Percentiles rank a stretch among this genome's conserved stretches.
Conservation (phyloP, 2,113 vertebrate genomes). For the Oryctolagus cuniculus region mOryCun1.1 NC_091447.1:31900501-31901000, state of each 20-base stretch:
- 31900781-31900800: too few relatives aligned
- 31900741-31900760: neutral
- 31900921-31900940: too few relatives aligned
- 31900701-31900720: neutral
- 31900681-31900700: neutral
- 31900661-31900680: neutral
- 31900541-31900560: conserved; percentile 1
- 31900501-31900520: neutral
- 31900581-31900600: too few relatives aligned
- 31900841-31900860: too few relatives aligned
- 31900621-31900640: neutral
- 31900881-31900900: too few relatives aligned
- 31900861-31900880: too few relatives aligned
- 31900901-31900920: too few relatives aligned
- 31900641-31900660: neutral
- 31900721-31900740: neutral
- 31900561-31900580: neutral
- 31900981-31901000: too few relatives aligned
- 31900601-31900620: neutral
- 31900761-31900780: neutral
- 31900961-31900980: too few relatives aligned
- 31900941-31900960: too few relatives aligned
- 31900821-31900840: too few relatives aligned
- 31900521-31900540: neutral
- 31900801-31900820: too few relatives aligned